Conservation (phyloP, 2,888 invertebrate species). For the Plebejus melissa region DNA sequence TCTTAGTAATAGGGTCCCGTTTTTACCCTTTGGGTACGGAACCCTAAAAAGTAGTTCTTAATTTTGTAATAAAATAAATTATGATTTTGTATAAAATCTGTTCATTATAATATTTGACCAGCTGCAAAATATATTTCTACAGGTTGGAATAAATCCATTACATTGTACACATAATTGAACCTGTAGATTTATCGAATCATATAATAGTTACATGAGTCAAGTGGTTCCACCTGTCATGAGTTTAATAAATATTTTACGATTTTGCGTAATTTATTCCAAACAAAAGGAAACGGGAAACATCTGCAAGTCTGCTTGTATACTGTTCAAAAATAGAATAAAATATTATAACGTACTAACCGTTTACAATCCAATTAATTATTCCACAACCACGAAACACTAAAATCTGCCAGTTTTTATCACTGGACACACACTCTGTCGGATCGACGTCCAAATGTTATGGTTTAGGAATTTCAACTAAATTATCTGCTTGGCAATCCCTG, state of each 20-base stretch:
- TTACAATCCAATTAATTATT: not conserved
- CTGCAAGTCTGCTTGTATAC: conserved; percentile 21
- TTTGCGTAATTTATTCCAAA: conserved; percentile 20
- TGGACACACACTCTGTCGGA: not conserved
- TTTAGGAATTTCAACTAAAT: not conserved
- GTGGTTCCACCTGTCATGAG: not conserved
- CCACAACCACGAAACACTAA: not conserved
- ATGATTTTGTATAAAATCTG: no score
- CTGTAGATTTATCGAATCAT: not conserved
- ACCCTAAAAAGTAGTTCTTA: no score
- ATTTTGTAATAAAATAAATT: no score
- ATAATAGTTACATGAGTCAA: not conserved
- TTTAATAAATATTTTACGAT: conserved; percentile 8
- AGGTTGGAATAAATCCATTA: no score
- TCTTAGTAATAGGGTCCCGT: no score
- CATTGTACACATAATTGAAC: no score
- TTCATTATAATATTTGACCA: no score
- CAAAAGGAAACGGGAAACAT: conserved; percentile 20
- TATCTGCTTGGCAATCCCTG: not conserved
- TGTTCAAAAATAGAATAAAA: conserved; percentile 26
- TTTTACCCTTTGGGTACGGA: no score
- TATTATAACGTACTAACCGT: conserved; percentile 12
- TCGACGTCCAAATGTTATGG: conserved; percentile 6
- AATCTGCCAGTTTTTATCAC: not conserved
- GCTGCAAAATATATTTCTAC: no score